Conservation (phyloP, 2,888 invertebrate species). For the Platycheirus rosarum region DNA sequence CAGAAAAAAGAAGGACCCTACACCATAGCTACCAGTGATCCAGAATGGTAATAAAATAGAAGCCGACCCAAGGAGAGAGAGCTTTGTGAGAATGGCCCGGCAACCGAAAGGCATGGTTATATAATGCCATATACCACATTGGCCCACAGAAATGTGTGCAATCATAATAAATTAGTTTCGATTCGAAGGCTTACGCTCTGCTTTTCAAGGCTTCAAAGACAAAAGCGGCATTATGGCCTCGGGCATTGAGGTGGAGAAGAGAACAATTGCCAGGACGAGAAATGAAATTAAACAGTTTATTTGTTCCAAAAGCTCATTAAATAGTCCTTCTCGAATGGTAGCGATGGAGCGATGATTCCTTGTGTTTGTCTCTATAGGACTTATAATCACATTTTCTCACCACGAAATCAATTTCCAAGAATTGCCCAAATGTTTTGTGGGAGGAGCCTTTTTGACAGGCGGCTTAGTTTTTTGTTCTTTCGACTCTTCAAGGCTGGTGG, state of each 20-base stretch:
- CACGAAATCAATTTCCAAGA: slow-evolving; percentile 2
- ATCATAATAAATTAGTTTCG: slow-evolving; percentile 29
- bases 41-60: slow-evolving; percentile 5
- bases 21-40: background rate
- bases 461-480: background rate
- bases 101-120: background rate
- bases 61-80: background rate
- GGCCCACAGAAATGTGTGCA: slow-evolving; percentile 19
- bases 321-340: background rate
- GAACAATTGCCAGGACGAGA: too few relatives aligned
- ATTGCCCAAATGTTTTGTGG: background rate
- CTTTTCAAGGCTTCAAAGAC: slow-evolving; percentile 14
- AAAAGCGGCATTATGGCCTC: background rate
- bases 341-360: background rate
- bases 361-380: background rate
- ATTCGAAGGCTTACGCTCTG: slow-evolving; percentile 21
- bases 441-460: slow-evolving; percentile 7
- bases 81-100: background rate
- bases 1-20: too few relatives aligned
- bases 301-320: slow-evolving; percentile 14
- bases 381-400: slow-evolving; percentile 12
- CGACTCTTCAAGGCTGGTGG: background rate
- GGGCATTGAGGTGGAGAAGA: background rate
- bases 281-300: slow-evolving; percentile 7
- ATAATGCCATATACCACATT: slow-evolving; percentile 14